Evolutionary conservation across 2,113 vertebrate species (phyloP).

Genomic region (Morone saxatilis): DNA sequence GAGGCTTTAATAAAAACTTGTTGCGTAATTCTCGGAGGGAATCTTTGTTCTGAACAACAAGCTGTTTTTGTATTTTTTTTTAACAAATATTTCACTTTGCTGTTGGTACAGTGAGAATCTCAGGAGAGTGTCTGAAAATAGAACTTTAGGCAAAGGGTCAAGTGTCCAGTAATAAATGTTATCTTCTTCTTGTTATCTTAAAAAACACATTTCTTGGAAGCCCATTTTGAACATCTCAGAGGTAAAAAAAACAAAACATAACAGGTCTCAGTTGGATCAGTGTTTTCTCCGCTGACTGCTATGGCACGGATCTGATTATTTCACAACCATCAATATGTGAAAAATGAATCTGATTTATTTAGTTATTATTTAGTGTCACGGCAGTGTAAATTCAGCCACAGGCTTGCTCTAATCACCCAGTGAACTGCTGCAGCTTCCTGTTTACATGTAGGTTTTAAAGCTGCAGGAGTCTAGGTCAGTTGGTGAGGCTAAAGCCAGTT

Average conservation of each 20-base stretch:
- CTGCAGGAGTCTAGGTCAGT: slow-evolving; percentile 47
- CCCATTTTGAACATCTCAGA: slow-evolving; percentile 27
- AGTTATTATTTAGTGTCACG: not conserved
- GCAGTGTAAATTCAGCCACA: not conserved
- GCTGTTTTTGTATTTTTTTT: not conserved
- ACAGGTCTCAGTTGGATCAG: not conserved
- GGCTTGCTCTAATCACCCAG: slow-evolving; percentile 14
- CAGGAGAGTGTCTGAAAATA: slow-evolving; percentile 55
- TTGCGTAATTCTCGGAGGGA: slow-evolving; percentile 55
- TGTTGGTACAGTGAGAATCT: slow-evolving; percentile 35
- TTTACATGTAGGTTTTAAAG: slow-evolving; percentile 57
- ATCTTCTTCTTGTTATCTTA: not conserved
- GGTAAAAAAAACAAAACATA: slow-evolving; percentile 12
- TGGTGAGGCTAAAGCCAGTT: slow-evolving; percentile 32
- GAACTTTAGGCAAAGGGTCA: slow-evolving; percentile 51
- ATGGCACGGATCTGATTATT: slow-evolving; percentile 5
- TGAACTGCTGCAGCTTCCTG: slow-evolving; percentile 35
- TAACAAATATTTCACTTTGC: slow-evolving; percentile 29
- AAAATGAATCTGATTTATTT: not conserved
- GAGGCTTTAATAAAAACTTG: slow-evolving; percentile 55
- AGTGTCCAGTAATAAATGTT: slow-evolving; percentile 25
- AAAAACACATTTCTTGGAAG: slow-evolving; percentile 26
- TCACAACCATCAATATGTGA: not conserved
- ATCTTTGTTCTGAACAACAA: slow-evolving; percentile 50
- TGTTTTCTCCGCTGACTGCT: not conserved